These are phyloP conservation scores for Hyppa rectilinea DNA, from an alignment of 2,888 invertebrate genomes.

Conservation along the genomic window DNA sequence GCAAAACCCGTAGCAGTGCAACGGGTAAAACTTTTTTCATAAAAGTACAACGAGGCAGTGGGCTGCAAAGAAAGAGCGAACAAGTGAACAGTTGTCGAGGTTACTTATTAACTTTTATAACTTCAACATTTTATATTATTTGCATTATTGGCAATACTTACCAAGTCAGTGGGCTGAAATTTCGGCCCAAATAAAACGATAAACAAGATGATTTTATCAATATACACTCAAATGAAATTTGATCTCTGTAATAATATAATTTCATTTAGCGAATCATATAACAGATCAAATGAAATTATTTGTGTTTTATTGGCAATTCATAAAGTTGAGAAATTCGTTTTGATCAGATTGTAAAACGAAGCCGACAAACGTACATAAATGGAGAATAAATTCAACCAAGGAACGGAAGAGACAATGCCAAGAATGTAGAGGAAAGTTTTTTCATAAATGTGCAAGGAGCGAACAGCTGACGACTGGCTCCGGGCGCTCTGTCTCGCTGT, in stretches of 20 bases:
- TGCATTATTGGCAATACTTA: constrained; percentile 67
- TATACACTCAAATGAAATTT: constrained; percentile 33
- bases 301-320: constrained; percentile 23
- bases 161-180: constrained; percentile 38
- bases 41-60: constrained; percentile 85
- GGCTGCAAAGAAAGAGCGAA: constrained; percentile 81
- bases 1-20: constrained; percentile 78
- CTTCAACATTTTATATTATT: constrained; percentile 79
- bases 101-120: constrained; percentile 88
- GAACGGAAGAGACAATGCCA: constrained; percentile 82
- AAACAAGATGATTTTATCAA: constrained; percentile 37
- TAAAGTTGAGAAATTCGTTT: constrained; percentile 15
- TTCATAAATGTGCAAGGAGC: constrained; percentile 88
- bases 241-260: constrained; percentile 36
- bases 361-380: constrained; percentile 47
- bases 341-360: constrained; percentile 41
- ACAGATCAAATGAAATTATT: constrained; percentile 20
- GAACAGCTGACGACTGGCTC: constrained; percentile 88
- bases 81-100: constrained; percentile 84
- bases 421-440: constrained; percentile 87
- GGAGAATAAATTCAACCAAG: constrained; percentile 65
- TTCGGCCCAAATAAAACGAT: constrained; percentile 24
- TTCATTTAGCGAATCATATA: constrained; percentile 35
- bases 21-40: constrained; percentile 88
- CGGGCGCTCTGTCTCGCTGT: constrained; percentile 80